A percentile compares a stretch with the other conserved stretches of the same genome.
phyloP scores from a whole-genome alignment of 2,113 vertebrate genomes.

The Sturnira hondurensis region DNA sequence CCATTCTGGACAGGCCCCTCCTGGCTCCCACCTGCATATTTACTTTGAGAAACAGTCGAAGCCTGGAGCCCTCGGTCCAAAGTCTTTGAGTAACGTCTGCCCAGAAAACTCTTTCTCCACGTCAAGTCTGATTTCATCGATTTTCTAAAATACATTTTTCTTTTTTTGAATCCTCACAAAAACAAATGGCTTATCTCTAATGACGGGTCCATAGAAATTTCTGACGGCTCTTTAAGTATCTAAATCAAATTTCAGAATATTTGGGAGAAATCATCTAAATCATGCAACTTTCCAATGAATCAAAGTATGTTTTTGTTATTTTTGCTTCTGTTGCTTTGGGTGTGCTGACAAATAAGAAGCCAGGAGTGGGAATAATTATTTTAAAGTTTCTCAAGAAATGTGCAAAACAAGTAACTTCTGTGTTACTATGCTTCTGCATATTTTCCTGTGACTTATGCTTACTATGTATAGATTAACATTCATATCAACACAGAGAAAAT shows the following conservation, averaged over 20 bases:
- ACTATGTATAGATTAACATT: neutral
- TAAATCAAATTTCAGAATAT: neutral
- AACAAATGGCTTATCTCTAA: constrained; percentile 22
- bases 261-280: neutral
- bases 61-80: neutral
- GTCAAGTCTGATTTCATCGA: neutral
- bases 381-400: neutral
- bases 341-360: neutral
- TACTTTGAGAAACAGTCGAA: constrained; percentile 40
- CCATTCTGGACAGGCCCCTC: neutral
- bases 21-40: neutral
- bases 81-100: neutral
- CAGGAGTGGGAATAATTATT: neutral
- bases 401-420: neutral
- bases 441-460: neutral
- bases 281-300: neutral
- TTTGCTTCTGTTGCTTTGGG: neutral
- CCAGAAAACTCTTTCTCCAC: neutral
- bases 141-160: constrained; percentile 30
- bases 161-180: constrained; percentile 46
- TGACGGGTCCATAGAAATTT: neutral
- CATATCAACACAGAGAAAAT: neutral
- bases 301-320: neutral
- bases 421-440: neutral
- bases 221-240: constrained; percentile 26